These are phyloP conservation scores for Malurus elegans DNA, from an alignment of 2,113 vertebrate species.

Conservation along the genomic window DNA sequence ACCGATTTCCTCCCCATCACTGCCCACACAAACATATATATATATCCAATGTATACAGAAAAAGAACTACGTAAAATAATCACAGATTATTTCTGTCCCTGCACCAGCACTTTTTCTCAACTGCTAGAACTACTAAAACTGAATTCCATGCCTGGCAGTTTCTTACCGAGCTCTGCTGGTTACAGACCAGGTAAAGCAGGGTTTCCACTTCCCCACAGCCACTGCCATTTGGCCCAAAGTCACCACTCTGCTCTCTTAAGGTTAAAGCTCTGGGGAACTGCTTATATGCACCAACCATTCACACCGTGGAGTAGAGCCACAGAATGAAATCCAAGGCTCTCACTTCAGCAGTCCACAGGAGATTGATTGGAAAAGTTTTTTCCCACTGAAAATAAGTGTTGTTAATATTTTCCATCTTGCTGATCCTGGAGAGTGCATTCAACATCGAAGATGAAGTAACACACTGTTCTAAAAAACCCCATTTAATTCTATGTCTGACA, in stretches of 20 bases:
- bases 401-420: constrained; percentile 23
- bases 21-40: neutral
- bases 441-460: neutral
- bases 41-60: no score
- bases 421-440: neutral
- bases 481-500: neutral
- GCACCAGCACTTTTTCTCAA: neutral
- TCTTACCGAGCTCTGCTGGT: neutral
- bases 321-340: neutral
- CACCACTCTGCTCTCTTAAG: neutral
- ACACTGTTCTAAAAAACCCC: neutral
- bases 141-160: neutral
- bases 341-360: neutral
- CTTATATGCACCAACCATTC: neutral
- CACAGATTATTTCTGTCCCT: neutral
- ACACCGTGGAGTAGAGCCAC: neutral
- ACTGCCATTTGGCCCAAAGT: neutral
- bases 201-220: neutral
- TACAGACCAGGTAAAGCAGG: neutral
- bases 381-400: neutral
- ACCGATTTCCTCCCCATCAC: neutral
- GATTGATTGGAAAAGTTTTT: constrained; percentile 20
- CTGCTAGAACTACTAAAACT: neutral
- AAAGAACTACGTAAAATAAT: neutral
- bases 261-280: neutral